These are phyloP conservation scores for Drosophila austrosaltans DNA, from an alignment of 2,888 invertebrate genomes.

Conservation along the genomic window DNA sequence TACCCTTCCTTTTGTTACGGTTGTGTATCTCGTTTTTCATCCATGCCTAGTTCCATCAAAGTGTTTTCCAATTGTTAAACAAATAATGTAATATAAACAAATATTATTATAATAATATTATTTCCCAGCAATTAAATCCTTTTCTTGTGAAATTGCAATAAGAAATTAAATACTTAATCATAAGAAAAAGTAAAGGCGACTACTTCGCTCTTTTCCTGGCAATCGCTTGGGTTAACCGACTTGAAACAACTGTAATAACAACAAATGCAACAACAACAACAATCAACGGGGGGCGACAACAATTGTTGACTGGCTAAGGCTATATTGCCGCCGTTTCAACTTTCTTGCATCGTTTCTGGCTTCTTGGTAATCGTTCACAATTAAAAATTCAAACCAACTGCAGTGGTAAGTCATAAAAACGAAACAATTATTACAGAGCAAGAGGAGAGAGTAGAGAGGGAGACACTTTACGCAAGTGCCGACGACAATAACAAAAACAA, in stretches of 20 bases:
- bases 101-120: background rate
- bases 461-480: slow-evolving; percentile 71
- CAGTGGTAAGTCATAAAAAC: slow-evolving; percentile 66
- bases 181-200: background rate
- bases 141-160: background rate
- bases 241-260: slow-evolving; percentile 56
- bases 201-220: background rate
- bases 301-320: slow-evolving; percentile 4
- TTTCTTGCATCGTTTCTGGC: slow-evolving; percentile 25
- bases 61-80: too few species aligned
- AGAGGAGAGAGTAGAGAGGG: slow-evolving; percentile 5
- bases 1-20: too few species aligned
- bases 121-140: background rate
- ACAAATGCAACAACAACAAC: slow-evolving; percentile 17
- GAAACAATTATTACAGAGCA: slow-evolving; percentile 50
- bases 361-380: slow-evolving; percentile 61
- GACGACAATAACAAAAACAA: slow-evolving; percentile 31
- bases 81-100: background rate
- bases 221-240: background rate
- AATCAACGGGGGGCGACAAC: slow-evolving; percentile 2
- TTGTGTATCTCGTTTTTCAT: too few species aligned
- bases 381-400: slow-evolving; percentile 70
- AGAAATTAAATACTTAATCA: background rate
- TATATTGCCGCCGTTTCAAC: slow-evolving; percentile 9
- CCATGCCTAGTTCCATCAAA: too few species aligned